Evolutionary conservation across 2,113 vertebrate species (phyloP).

Genomic region (Oncorhynchus masou): DNA sequence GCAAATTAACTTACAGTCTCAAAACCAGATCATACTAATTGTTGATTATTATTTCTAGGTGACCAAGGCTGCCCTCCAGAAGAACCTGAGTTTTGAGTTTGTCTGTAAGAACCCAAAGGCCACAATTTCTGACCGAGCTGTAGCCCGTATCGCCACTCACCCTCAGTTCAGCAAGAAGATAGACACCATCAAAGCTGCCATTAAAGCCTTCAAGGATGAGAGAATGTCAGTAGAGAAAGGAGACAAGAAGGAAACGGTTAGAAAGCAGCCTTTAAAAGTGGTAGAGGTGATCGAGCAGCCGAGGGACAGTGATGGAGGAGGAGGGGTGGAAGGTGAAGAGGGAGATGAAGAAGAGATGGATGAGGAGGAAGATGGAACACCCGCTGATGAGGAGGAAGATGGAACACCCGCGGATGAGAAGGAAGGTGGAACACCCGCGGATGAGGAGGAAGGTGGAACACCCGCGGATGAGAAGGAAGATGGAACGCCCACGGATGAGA

Average conservation of each 20-base stretch:
- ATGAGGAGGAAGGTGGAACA: too few species aligned
- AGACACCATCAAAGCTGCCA: conserved; percentile 77
- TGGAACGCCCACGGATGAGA: too few species aligned
- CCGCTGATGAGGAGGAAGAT: neutral
- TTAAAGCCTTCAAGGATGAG: conserved; percentile 86
- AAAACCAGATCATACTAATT: neutral
- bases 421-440: too few species aligned
- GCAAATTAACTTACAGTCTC: too few species aligned
- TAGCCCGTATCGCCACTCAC: conserved; percentile 84
- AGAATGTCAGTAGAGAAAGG: conserved; percentile 62
- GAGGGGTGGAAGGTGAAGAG: conserved; percentile 5
- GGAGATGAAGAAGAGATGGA: conserved; percentile 1
- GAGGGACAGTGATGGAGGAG: neutral
- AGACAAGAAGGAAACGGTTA: conserved; percentile 23
- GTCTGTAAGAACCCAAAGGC: conserved; percentile 83
- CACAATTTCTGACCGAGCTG: conserved; percentile 78
- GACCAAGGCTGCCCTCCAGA: conserved; percentile 85
- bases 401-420: too few species aligned
- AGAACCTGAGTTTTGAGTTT: conserved; percentile 82
- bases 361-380: neutral
- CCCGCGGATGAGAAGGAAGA: too few species aligned
- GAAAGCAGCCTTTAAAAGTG: conserved; percentile 28
- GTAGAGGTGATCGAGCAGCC: neutral
- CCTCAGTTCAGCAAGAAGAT: conserved; percentile 84
- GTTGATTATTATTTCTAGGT: conserved; percentile 59